A percentile compares a stretch with the other conserved stretches of the same genome.
phyloP scores from a whole-genome alignment of 2,888 invertebrate species.

The Tenodera sinensis region DNA sequence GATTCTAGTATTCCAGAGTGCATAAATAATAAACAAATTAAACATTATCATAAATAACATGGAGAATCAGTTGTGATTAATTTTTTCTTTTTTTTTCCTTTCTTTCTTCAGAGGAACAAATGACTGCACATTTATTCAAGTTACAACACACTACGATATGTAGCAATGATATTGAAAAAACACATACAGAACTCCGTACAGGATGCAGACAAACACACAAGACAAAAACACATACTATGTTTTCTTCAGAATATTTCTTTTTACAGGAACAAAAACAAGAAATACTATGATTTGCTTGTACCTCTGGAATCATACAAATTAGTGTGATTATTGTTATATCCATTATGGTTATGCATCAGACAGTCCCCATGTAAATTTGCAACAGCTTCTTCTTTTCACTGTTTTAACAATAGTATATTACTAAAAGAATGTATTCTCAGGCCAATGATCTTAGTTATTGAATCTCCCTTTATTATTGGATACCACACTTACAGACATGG shows the following conservation, averaged over 20 bases:
- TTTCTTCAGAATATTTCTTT: neutral
- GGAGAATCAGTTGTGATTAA: neutral
- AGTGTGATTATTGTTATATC: neutral
- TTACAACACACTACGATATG: constrained; percentile 6
- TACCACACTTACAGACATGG: neutral
- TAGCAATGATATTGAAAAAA: constrained; percentile 3
- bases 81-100: neutral
- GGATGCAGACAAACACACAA: neutral
- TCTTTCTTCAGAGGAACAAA: neutral
- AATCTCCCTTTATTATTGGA: neutral
- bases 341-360: neutral
- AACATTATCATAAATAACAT: neutral
- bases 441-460: neutral
- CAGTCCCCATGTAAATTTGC: neutral
- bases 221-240: neutral
- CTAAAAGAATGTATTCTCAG: neutral
- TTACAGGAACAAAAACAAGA: neutral
- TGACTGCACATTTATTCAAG: neutral
- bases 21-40: neutral
- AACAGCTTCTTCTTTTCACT: neutral
- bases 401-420: neutral
- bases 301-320: neutral
- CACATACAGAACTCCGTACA: neutral
- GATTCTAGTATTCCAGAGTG: neutral
- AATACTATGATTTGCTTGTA: neutral